Evolutionary conservation across 2,888 invertebrate genomes (phyloP), one percentile per base, ranked within the genome.

Genomic region (Callimorpha dominula): DNA sequence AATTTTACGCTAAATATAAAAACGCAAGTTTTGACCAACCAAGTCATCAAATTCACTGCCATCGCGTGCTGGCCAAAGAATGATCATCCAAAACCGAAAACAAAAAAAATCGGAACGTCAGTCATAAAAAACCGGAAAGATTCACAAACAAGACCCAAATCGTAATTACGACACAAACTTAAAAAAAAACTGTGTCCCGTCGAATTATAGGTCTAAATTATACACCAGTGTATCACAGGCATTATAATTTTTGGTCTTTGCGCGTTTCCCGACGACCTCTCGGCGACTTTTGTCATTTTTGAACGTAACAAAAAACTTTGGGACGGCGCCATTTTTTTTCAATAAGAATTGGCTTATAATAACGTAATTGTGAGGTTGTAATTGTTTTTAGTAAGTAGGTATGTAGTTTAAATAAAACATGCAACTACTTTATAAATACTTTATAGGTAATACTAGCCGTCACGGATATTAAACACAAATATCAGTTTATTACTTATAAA

Each of bases 171-270:
- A 78, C 70, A 72, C 81, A 82, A 84, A 87, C 86, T 46, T 31
- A 86, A 86, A 85, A 85, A 82, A 85, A 81, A 85, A 76, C 78
- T 75, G 77, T 85, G 88, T 86, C 88, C 85, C 86, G 85, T 76
- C 87, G 88, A 91, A 93, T 92, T 93, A 93, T 91, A 90, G 91
- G 88, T 84, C 87, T 82, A 93, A 94, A 94, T 93, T 94, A 93
- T 92, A 94, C 82, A 80, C 80, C 70, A 62, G 42, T 57, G 71
- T 74, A 78, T 60, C 68, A 68, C 78, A 73, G 77, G 80, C 72
- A 71, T 76, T 75, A 86, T 88, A 87, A 88, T 87, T 84, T 87
- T 80, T 82, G 78, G 69, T 76, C 62, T 86, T 87, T 86, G 81
- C 81, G 76, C 81, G 83, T 83, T 81, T 81, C 75, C 79, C 71